These are phyloP conservation scores for Pimpla rufipes DNA, from an alignment of 2,888 invertebrate species.

Conservation along the genomic window DNA sequence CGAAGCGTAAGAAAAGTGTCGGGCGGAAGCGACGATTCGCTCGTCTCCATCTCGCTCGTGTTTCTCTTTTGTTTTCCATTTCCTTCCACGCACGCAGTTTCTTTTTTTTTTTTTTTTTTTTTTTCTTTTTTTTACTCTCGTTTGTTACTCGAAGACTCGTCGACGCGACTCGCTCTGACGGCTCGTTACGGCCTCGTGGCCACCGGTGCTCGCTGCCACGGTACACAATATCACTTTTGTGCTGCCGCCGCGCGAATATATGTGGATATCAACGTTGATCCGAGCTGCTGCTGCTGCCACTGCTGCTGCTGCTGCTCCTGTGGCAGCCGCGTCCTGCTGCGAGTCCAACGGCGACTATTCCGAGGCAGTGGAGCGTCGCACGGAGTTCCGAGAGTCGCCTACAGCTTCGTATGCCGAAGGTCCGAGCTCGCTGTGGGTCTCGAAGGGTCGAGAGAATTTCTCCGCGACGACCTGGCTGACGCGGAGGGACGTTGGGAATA, in stretches of 20 bases:
- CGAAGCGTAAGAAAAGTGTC: constrained; percentile 18
- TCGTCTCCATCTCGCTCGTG: constrained; percentile 45
- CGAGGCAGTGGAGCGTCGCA: constrained; percentile 43
- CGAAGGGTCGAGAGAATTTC: constrained; percentile 11
- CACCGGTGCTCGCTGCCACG: constrained; percentile 28
- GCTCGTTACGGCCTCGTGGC: constrained; percentile 62
- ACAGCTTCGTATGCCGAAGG: no score
- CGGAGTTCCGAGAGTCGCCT: constrained; percentile 34
- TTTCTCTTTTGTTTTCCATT: constrained; percentile 23
- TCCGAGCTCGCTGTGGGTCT: not conserved
- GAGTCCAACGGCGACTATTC: constrained; percentile 45
- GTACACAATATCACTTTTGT: constrained; percentile 19
- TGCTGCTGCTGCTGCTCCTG: not conserved
- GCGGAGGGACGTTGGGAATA: not conserved
- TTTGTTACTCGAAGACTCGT: constrained; percentile 45
- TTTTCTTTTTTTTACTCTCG: constrained; percentile 12
- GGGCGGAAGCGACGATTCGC: constrained; percentile 48
- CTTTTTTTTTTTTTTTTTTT: constrained; percentile 16
- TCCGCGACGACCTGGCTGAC: not conserved
- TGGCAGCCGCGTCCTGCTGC: not conserved
- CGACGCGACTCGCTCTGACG: constrained; percentile 49
- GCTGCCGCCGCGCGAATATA: not conserved
- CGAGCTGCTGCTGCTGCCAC: constrained; percentile 2
- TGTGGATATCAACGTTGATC: not conserved
- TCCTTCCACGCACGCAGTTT: not conserved